These are phyloP conservation scores for Cryptotis parvus DNA, from an alignment of 2,113 vertebrate species.

Conservation along the genomic window DNA sequence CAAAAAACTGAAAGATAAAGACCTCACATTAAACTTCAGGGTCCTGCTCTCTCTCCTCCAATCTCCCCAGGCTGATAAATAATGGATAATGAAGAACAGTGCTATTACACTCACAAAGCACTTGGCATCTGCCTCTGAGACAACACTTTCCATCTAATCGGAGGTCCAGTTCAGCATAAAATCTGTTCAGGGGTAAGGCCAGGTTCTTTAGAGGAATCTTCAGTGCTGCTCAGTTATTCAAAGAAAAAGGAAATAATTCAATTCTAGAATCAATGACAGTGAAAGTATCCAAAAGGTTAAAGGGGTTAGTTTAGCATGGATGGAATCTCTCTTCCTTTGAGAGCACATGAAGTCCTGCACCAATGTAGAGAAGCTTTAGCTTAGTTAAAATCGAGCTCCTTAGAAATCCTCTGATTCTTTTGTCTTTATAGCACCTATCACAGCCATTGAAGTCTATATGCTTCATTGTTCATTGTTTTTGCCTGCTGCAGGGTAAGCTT, in stretches of 20 bases:
- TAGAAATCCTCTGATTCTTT: neutral
- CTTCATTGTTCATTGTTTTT: neutral
- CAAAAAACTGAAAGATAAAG: conserved; percentile 69
- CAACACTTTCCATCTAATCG: conserved; percentile 74
- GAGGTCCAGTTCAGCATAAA: conserved; percentile 78
- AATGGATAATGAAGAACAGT: conserved; percentile 83
- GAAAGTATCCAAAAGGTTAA: conserved; percentile 9
- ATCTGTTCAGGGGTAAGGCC: conserved; percentile 75
- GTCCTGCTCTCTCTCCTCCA: conserved; percentile 74
- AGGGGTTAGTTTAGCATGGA: neutral
- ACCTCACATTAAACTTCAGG: conserved; percentile 74
- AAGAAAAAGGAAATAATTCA: conserved; percentile 61
- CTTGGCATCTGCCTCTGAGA: conserved; percentile 67
- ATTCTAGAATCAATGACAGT: conserved; percentile 20
- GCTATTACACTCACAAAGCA: conserved; percentile 78
- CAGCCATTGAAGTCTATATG: neutral
- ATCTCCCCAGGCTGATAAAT: conserved; percentile 83
- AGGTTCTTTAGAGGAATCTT: conserved; percentile 72
- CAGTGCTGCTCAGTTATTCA: conserved; percentile 75
- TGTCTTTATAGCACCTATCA: neutral
- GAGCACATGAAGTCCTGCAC: neutral
- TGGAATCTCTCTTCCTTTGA: neutral
- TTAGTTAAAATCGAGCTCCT: neutral
- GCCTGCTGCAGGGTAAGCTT: neutral
- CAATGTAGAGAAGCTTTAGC: neutral